phyloP scores from a whole-genome alignment of 2,113 vertebrate species.

The Dryoscopus gambensis region DNA sequence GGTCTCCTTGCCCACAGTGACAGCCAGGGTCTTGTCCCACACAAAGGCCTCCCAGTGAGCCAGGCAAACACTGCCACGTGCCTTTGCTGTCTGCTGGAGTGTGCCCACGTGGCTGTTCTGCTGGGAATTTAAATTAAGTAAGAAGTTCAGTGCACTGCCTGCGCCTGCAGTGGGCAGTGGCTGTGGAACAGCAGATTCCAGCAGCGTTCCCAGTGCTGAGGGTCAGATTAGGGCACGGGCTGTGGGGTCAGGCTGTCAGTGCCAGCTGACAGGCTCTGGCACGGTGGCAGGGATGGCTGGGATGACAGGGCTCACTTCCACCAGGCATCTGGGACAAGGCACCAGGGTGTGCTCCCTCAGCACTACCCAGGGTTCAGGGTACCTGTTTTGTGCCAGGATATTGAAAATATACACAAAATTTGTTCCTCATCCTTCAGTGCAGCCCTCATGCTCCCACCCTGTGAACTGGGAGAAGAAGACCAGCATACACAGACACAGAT shows the following conservation, averaged over 20 bases:
- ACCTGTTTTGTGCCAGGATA: neutral
- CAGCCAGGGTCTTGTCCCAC: accelerated
- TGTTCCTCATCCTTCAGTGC: too few relatives aligned
- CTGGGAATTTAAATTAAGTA: neutral
- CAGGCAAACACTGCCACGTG: accelerated
- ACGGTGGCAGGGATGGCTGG: neutral
- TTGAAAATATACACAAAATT: accelerated
- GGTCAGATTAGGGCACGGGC: accelerated
- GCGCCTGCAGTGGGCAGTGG: neutral
- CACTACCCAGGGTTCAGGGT: neutral
- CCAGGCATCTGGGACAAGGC: neutral
- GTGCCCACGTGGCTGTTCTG: neutral
- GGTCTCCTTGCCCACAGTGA: neutral
- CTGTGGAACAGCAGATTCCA: neutral
- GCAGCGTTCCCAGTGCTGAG: accelerated
- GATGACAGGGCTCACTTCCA: neutral
- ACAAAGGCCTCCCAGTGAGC: neutral
- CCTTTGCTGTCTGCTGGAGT: neutral
- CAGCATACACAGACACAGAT: neutral
- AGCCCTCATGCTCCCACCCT: neutral
- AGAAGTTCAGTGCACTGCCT: neutral
- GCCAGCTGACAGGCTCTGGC: neutral
- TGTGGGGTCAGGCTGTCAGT: accelerated
- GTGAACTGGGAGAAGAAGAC: neutral
- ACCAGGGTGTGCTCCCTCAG: neutral